Evolutionary conservation across 2,888 invertebrate species (phyloP).

Genomic region (Pomacea canaliculata): DNA sequence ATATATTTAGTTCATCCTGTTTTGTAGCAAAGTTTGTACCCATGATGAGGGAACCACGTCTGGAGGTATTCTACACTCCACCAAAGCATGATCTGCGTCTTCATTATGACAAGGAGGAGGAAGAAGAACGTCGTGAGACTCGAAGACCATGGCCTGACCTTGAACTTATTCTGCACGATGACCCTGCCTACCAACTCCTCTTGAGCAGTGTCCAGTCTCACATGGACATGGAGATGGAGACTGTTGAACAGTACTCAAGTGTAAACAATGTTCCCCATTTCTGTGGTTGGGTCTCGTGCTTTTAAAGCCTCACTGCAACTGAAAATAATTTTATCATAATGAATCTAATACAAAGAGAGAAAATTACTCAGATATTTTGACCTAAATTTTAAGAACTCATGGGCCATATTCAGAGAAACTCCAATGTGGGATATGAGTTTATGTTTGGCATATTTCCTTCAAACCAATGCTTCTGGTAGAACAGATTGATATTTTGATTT

Average conservation of each 20-base stretch:
- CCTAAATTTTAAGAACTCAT: too few species aligned
- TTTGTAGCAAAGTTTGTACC: constrained; percentile 59
- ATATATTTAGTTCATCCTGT: not conserved
- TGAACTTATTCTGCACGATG: constrained; percentile 61
- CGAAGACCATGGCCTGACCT: constrained; percentile 65
- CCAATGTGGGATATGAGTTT: too few species aligned
- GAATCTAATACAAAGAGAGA: too few species aligned
- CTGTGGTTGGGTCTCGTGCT: too few species aligned
- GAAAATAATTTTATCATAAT: too few species aligned
- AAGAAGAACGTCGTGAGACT: constrained; percentile 50
- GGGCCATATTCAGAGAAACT: too few species aligned
- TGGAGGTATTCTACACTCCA: constrained; percentile 64
- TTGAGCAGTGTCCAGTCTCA: constrained; percentile 55
- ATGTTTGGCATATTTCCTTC: too few species aligned
- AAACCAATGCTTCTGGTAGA: too few species aligned
- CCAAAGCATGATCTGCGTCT: constrained; percentile 61
- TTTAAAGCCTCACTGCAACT: too few species aligned
- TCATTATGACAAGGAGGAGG: constrained; percentile 61
- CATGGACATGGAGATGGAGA: constrained; percentile 57
- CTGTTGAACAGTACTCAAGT: constrained; percentile 52
- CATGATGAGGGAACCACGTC: constrained; percentile 60
- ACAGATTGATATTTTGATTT: too few species aligned
- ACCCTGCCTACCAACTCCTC: constrained; percentile 59
- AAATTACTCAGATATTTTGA: too few species aligned
- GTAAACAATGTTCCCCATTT: constrained; percentile 36